These are phyloP conservation scores for Ciconia boyciana DNA, from an alignment of 2,113 vertebrate genomes.

Conservation along the genomic window DNA sequence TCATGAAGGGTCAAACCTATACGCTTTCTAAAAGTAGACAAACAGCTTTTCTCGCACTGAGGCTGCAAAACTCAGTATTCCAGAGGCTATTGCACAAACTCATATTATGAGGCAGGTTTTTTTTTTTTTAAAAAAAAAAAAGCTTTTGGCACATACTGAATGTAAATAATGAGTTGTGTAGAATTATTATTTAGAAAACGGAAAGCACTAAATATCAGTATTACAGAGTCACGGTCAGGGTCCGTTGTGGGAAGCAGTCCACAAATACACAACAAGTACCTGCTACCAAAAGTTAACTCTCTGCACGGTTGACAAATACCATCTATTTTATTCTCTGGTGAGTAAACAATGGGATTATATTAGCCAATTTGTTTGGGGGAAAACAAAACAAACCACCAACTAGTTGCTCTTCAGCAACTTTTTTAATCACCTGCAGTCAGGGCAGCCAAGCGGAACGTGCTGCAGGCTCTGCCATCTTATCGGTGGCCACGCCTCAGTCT, in stretches of 20 bases:
- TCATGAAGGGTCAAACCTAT: not conserved
- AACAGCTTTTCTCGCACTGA: not conserved
- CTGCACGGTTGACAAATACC: not conserved
- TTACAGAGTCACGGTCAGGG: not conserved
- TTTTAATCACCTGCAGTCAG: not conserved
- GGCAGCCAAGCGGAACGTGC: rapidly evolving
- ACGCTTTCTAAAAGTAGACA: not conserved
- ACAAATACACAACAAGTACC: not conserved
- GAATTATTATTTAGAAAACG: not conserved
- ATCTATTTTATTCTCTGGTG: not conserved
- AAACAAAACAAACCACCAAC: not conserved
- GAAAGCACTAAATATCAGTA: not conserved
- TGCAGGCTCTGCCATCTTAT: not conserved
- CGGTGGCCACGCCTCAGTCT: not conserved
- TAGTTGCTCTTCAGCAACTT: not conserved
- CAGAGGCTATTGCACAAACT: not conserved
- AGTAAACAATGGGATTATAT: not conserved
- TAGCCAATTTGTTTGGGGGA: not conserved
- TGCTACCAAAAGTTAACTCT: not conserved
- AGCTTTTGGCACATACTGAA: not conserved
- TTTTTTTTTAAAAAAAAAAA: not conserved
- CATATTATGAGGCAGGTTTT: not conserved
- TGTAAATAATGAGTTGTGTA: not conserved
- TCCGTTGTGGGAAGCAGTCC: not conserved
- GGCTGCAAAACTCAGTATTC: not conserved